Percentiles rank a stretch among this genome's conserved stretches.
Conservation (phyloP, 2,888 invertebrate genomes). For the Nemapogon koenigi region DNA sequence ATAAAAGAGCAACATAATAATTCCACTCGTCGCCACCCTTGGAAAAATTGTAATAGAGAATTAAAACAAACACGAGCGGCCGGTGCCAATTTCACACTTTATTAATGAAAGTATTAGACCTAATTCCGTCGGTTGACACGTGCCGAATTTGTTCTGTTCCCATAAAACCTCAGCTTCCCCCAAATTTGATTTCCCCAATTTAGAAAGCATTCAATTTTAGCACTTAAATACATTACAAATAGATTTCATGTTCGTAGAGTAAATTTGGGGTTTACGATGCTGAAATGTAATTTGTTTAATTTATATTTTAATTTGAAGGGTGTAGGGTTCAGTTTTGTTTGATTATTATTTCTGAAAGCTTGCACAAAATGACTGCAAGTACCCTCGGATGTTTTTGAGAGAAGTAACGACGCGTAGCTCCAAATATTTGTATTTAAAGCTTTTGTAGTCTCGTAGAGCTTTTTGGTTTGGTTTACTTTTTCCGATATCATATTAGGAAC, state of each 20-base stretch:
- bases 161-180: conserved; percentile 46
- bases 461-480: too few species aligned
- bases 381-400: conserved; percentile 42
- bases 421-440: background rate
- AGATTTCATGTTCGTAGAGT: conserved; percentile 19
- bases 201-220: conserved; percentile 28
- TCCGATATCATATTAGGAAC: too few species aligned
- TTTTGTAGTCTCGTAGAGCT: too few species aligned
- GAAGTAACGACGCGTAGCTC: conserved; percentile 23
- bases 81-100: conserved; percentile 65
- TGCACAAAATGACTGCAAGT: conserved; percentile 19
- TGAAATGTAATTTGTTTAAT: conserved; percentile 5
- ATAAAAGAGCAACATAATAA: too few species aligned
- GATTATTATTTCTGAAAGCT: background rate
- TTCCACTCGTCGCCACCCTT: too few species aligned
- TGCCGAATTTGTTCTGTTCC: conserved; percentile 55
- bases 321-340: background rate
- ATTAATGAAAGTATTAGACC: conserved; percentile 63
- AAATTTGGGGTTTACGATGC: conserved; percentile 8
- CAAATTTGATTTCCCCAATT: conserved; percentile 11
- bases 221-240: conserved; percentile 22
- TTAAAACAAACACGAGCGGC: conserved; percentile 50
- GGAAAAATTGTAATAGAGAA: conserved; percentile 59
- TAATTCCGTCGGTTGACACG: conserved; percentile 60
- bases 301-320: background rate